phyloP scores from a whole-genome alignment of 2,113 vertebrate species.

The Pseudonaja textilis region DNA sequence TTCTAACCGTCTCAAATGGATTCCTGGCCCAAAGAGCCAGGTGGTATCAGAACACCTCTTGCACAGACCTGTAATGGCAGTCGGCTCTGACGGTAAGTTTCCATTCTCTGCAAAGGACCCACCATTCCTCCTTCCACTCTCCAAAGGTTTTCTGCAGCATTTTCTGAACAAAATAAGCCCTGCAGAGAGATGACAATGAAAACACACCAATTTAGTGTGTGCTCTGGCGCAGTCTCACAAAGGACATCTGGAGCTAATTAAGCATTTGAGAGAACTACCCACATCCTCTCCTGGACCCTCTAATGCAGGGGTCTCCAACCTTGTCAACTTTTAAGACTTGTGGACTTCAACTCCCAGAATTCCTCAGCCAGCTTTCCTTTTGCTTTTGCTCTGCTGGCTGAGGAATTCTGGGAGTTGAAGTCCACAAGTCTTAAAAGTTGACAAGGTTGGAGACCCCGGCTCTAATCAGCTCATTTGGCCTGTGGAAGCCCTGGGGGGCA shows the following conservation, averaged over 20 bases:
- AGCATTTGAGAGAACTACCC: neutral
- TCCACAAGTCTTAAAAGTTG: no score
- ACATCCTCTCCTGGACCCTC: neutral
- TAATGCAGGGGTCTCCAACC: neutral
- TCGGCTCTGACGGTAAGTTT: constrained; percentile 78
- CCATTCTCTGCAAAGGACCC: constrained; percentile 79
- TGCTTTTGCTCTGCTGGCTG: no score
- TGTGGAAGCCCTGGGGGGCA: neutral
- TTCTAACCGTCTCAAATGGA: neutral
- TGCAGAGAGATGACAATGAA: constrained; percentile 45
- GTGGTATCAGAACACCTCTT: neutral
- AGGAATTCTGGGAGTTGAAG: no score
- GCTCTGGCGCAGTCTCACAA: neutral
- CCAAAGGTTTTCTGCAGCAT: constrained; percentile 71
- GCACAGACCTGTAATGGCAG: constrained; percentile 81
- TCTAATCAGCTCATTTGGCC: neutral
- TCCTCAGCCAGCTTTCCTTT: no score
- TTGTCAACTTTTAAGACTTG: no score
- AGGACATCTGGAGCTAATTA: neutral
- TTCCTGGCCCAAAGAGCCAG: neutral
- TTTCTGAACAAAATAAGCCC: constrained; percentile 68
- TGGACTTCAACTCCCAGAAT: no score
- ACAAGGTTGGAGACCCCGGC: no score
- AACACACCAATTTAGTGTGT: neutral
- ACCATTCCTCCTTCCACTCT: constrained; percentile 86